Conservation (phyloP, 2,888 invertebrate species). For the Mongoloraphidia duomilia region DNA sequence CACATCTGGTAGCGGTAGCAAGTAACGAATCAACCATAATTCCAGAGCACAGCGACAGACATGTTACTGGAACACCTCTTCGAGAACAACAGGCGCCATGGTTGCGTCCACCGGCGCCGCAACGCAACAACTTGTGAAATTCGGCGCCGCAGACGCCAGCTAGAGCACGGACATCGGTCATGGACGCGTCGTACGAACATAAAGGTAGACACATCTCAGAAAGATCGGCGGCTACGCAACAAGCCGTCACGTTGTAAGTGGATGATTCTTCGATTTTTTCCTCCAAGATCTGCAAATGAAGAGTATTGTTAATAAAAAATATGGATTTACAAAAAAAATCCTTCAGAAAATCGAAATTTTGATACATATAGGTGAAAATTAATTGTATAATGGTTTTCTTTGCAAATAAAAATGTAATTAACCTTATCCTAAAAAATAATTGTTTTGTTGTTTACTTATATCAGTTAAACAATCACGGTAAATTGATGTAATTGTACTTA, state of each 20-base stretch:
- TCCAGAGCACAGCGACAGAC: conserved; percentile 61
- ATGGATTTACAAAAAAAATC: no score
- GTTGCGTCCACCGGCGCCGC: conserved; percentile 52
- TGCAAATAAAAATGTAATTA: no score
- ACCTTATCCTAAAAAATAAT: no score
- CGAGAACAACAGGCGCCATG: conserved; percentile 61
- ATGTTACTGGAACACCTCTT: conserved; percentile 53
- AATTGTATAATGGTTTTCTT: no score
- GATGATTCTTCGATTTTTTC: conserved; percentile 43
- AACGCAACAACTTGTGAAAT: conserved; percentile 54
- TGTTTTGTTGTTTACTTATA: no score
- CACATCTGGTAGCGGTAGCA: conserved; percentile 51
- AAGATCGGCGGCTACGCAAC: conserved; percentile 57
- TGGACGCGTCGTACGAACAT: conserved; percentile 68
- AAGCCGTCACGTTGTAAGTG: conserved; percentile 64
- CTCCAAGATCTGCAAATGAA: conserved; percentile 34
- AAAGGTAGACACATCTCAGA: conserved; percentile 58
- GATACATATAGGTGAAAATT: no score
- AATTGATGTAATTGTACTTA: no score
- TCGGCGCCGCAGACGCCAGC: conserved; percentile 63
- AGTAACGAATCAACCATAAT: conserved; percentile 42
- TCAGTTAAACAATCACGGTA: no score
- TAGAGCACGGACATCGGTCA: conserved; percentile 60
- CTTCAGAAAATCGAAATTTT: no score
- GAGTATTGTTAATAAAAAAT: neutral